phyloP scores from a whole-genome alignment of 1,140 invertebrate genomes.

The Microplitis mediator region DNA sequence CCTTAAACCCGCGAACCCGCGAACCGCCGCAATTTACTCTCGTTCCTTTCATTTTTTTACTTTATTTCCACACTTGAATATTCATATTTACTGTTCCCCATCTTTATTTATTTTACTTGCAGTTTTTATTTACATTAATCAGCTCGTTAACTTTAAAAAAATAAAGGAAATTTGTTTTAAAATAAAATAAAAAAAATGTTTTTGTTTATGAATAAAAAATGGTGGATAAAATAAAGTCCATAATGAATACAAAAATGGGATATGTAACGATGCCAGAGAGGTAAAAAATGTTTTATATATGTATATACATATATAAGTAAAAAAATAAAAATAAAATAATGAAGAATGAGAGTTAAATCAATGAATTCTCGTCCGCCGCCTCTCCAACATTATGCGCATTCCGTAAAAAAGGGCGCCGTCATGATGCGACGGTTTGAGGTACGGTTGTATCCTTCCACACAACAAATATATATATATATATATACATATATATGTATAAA shows the following conservation, averaged over 20 bases:
- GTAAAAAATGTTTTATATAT: too few species aligned
- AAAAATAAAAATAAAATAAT: conserved; percentile 2
- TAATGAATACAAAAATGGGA: too few species aligned
- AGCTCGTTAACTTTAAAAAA: too few species aligned
- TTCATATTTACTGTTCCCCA: too few species aligned
- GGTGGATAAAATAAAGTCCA: too few species aligned
- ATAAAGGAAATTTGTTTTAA: too few species aligned
- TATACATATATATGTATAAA: neutral
- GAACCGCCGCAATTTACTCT: conserved; percentile 34
- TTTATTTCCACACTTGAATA: neutral
- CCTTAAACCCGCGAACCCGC: conserved; percentile 35
- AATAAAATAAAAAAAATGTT: too few species aligned
- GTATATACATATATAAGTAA: too few species aligned
- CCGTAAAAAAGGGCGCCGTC: conserved; percentile 2
- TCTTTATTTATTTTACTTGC: too few species aligned
- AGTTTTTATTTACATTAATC: too few species aligned
- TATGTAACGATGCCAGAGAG: too few species aligned
- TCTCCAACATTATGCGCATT: conserved; percentile 31
- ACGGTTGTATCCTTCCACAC: conserved; percentile 1
- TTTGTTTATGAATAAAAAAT: too few species aligned
- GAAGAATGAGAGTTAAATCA: conserved; percentile 1
- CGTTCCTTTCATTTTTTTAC: neutral
- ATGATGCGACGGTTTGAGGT: conserved; percentile 19
- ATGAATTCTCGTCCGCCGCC: conserved; percentile 30
- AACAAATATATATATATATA: neutral